These are phyloP conservation scores for Micoletzkya japonica DNA, from an alignment of 2,888 invertebrate species.

Conservation along the genomic window DNA sequence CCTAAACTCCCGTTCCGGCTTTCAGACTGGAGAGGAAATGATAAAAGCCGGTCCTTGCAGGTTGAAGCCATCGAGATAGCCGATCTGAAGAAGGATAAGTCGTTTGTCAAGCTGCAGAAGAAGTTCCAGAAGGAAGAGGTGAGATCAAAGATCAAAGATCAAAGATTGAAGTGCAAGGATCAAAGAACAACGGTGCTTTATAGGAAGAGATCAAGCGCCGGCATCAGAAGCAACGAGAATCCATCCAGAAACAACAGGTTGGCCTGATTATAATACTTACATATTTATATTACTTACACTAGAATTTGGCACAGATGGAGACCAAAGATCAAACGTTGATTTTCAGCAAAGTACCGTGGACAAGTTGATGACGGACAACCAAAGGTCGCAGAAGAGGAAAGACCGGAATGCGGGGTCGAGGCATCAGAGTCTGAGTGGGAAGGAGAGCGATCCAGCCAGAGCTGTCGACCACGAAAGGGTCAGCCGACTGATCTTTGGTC, in stretches of 20 bases:
- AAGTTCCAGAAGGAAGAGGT: slow-evolving; percentile 85
- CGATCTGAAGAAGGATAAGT: slow-evolving; percentile 79
- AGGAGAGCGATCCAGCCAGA: slow-evolving; percentile 21
- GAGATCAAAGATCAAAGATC: no score
- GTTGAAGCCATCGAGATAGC: slow-evolving; percentile 90
- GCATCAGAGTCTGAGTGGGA: slow-evolving; percentile 16
- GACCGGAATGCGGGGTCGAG: slow-evolving; percentile 38
- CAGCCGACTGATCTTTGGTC: neutral
- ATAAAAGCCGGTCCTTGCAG: no score
- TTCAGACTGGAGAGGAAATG: no score
- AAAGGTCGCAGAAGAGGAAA: slow-evolving; percentile 54
- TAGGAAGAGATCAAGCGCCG: slow-evolving; percentile 84
- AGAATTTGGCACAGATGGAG: no score
- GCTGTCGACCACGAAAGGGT: slow-evolving; percentile 23
- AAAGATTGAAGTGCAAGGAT: no score
- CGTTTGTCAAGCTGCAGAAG: slow-evolving; percentile 85
- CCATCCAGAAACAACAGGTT: slow-evolving; percentile 77
- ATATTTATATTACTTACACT: no score
- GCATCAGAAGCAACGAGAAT: slow-evolving; percentile 86
- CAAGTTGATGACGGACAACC: slow-evolving; percentile 56
- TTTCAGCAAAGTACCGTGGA: slow-evolving; percentile 62
- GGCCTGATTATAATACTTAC: no score
- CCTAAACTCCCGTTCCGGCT: no score
- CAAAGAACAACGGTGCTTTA: slow-evolving; percentile 67
- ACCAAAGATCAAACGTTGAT: neutral